A percentile compares a stretch with the other conserved stretches of the same genome.
phyloP scores from a whole-genome alignment of 2,797 vertebrate genomes.

The Myotis findleyi region DNA sequence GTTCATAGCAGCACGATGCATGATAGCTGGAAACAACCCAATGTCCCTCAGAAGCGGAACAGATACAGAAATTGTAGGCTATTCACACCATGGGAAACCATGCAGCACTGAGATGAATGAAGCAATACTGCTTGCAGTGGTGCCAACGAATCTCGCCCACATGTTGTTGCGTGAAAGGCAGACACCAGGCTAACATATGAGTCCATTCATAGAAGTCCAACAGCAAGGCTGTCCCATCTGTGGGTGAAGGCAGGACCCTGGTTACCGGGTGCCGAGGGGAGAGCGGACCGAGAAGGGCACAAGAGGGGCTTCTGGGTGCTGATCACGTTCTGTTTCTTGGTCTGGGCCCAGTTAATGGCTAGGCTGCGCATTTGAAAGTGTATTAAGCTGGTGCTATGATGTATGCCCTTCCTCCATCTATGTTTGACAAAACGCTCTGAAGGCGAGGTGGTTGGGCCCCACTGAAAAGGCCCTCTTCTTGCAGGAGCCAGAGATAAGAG shows the following conservation, averaged over 20 bases:
- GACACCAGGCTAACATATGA: fast-evolving
- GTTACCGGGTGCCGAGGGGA: too few relatives aligned
- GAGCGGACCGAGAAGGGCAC: not conserved
- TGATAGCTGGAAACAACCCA: not conserved
- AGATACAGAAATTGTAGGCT: not conserved
- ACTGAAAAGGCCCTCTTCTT: not conserved
- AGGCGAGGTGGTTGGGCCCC: not conserved
- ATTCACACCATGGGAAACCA: not conserved
- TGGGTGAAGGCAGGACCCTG: not conserved
- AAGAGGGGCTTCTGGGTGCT: not conserved
- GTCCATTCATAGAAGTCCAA: not conserved
- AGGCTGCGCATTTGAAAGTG: not conserved
- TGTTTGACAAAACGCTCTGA: not conserved
- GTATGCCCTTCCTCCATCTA: too few relatives aligned
- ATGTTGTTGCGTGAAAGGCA: not conserved
- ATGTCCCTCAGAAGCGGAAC: not conserved
- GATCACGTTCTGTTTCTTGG: not conserved
- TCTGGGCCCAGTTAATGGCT: not conserved
- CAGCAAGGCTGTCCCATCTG: not conserved
- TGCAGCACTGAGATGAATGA: not conserved
- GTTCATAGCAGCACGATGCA: not conserved
- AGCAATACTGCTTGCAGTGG: fast-evolving
- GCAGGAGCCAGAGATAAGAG: conserved; percentile 68
- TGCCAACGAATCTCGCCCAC: not conserved
- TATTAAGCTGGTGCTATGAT: not conserved